Evolutionary conservation across 1,140 invertebrate genomes (phyloP).

Genomic region (Drosophila rhopaloa): DNA sequence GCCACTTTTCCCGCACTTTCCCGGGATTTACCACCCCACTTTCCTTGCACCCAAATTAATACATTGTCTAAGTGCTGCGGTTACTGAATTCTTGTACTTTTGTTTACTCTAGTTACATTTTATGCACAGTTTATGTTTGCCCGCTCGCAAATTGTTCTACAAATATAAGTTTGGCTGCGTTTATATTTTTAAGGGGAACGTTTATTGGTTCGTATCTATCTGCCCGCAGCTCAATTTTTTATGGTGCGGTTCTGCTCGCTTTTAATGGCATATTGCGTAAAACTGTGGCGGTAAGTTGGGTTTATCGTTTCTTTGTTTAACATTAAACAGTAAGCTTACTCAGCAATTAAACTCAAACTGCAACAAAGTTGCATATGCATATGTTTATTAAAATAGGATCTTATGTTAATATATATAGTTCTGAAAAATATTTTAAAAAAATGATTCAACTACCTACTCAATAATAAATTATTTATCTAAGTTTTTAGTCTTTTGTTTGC

Average conservation of each 20-base stretch:
- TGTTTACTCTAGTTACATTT: slow-evolving; percentile 46
- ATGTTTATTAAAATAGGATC: too few relatives aligned
- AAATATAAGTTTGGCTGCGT: slow-evolving; percentile 1
- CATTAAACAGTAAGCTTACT: neutral
- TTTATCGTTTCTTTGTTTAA: neutral
- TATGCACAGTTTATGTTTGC: slow-evolving; percentile 32
- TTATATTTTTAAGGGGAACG: neutral
- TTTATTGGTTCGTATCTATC: slow-evolving; percentile 4
- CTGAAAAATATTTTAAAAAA: neutral
- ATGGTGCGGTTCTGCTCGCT: neutral
- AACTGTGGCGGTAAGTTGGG: neutral
- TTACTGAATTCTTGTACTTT: slow-evolving; percentile 6
- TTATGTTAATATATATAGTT: too few relatives aligned
- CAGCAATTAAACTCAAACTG: neutral
- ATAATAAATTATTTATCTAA: too few relatives aligned
- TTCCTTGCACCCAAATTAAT: slow-evolving; percentile 20
- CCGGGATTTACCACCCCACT: neutral
- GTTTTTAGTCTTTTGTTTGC: too few relatives aligned
- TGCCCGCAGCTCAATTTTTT: neutral
- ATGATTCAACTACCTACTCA: too few relatives aligned
- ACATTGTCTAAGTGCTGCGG: slow-evolving; percentile 37
- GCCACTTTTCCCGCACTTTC: slow-evolving; percentile 11
- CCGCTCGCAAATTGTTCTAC: neutral
- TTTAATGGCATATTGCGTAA: slow-evolving; percentile 17
- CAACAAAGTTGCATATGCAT: neutral